Conservation (phyloP, 2,113 vertebrate genomes). For the Heliornis fulica region DNA sequence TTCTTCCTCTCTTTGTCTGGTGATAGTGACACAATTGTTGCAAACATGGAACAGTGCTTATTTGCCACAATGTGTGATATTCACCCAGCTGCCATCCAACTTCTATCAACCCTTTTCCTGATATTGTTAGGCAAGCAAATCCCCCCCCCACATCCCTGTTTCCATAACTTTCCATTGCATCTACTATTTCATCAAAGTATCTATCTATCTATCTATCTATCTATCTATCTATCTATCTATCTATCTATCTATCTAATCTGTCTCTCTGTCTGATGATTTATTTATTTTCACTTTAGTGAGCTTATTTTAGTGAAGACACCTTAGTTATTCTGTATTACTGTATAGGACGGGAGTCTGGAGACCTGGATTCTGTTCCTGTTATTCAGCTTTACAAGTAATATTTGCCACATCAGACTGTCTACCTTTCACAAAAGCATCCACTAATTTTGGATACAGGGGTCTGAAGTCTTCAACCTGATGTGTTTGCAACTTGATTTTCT, state of each 20-base stretch:
- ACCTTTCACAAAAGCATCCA: background rate
- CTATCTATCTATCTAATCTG: too few species aligned
- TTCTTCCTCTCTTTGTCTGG: background rate
- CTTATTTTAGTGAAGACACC: background rate
- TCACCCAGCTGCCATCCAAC: background rate
- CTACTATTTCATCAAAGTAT: background rate
- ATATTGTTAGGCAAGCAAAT: background rate
- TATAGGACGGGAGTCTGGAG: background rate
- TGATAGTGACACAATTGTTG: background rate
- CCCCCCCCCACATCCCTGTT: background rate
- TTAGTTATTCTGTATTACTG: background rate
- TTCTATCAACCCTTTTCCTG: background rate
- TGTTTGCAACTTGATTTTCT: background rate
- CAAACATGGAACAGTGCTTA: background rate
- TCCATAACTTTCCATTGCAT: background rate
- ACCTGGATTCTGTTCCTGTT: background rate
- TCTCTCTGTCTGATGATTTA: too few species aligned
- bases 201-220: background rate
- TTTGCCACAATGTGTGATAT: background rate
- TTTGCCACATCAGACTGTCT: background rate
- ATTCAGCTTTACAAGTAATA: background rate
- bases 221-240: rapidly evolving
- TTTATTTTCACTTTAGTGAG: background rate
- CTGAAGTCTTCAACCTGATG: background rate
- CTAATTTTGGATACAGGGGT: background rate